phyloP scores from a whole-genome alignment of 1,140 invertebrate genomes.

The Amphibalanus amphitrite region DNA sequence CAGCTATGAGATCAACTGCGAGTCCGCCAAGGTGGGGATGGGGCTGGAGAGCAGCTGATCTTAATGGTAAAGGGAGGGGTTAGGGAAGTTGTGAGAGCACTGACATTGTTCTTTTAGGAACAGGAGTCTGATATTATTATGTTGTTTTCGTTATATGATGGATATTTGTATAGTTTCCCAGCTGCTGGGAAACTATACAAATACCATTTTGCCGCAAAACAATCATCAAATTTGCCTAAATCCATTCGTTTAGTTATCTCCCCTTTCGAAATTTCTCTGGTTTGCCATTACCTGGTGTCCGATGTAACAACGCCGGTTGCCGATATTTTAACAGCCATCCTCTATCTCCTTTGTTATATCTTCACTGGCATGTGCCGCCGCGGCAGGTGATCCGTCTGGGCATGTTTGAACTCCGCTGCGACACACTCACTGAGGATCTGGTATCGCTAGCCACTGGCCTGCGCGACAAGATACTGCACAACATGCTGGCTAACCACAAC shows the following conservation, averaged over 20 bases:
- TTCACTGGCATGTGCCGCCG: constrained; percentile 42
- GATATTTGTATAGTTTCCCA: too few relatives aligned
- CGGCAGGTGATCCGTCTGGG: constrained; percentile 52
- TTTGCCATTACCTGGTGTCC: too few relatives aligned
- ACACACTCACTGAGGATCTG: constrained; percentile 55
- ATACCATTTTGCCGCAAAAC: too few relatives aligned
- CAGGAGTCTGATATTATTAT: too few relatives aligned
- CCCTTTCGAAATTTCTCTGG: too few relatives aligned
- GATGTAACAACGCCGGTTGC: too few relatives aligned
- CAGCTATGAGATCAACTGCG: constrained; percentile 16
- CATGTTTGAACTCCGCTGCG: constrained; percentile 68
- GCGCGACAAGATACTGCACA: constrained; percentile 46
- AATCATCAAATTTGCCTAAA: too few relatives aligned
- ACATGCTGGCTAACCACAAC: constrained; percentile 64
- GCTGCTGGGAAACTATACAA: too few relatives aligned
- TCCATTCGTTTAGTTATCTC: too few relatives aligned
- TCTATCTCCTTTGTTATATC: constrained; percentile 42
- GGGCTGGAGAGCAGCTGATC: constrained; percentile 13
- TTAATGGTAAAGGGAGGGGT: constrained; percentile 16
- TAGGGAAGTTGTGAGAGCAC: too few relatives aligned
- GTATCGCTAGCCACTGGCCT: constrained; percentile 45
- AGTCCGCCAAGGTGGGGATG: constrained; percentile 23
- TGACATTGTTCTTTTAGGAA: too few relatives aligned
- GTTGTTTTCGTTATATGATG: too few relatives aligned
- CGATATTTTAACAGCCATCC: constrained; percentile 33